Conservation (phyloP, 2,113 vertebrate species). For the Tyrannus savana region DNA sequence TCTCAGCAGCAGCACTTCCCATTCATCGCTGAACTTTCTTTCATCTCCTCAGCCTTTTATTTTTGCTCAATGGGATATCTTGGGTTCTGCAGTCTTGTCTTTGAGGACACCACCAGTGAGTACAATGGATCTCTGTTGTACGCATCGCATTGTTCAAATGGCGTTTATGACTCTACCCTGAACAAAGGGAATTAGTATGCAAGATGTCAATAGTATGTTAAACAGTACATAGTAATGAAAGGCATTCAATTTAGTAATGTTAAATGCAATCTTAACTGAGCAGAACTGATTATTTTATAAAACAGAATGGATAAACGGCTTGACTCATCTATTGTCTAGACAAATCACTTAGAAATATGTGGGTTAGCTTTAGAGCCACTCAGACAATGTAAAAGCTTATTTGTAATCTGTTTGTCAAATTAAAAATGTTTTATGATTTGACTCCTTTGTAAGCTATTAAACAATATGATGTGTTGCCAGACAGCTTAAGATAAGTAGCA, state of each 20-base stretch:
- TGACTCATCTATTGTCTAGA: conserved; percentile 61
- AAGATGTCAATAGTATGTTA: not conserved
- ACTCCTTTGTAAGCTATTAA: not conserved
- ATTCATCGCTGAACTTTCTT: conserved; percentile 15
- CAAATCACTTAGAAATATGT: conserved; percentile 37
- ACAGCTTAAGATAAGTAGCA: not conserved
- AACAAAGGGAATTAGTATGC: conserved; percentile 32
- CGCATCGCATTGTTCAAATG: accelerated
- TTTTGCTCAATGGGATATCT: not conserved
- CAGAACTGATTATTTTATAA: conserved; percentile 53
- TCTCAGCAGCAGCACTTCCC: not conserved
- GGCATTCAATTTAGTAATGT: conserved; percentile 45
- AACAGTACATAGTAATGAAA: conserved; percentile 49
- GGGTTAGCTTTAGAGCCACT: conserved; percentile 48
- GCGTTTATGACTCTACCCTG: not conserved
- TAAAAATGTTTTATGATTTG: not conserved
- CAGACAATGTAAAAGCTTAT: conserved; percentile 9
- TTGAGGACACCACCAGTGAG: not conserved
- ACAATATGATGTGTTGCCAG: not conserved
- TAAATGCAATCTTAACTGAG: conserved; percentile 63
- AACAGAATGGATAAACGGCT: conserved; percentile 43
- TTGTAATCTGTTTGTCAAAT: conserved; percentile 28
- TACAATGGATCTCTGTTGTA: not conserved
- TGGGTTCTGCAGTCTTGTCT: not conserved
- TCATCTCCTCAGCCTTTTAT: not conserved